Conservation (phyloP, 2,113 vertebrate species). For the Theropithecus gelada region DNA sequence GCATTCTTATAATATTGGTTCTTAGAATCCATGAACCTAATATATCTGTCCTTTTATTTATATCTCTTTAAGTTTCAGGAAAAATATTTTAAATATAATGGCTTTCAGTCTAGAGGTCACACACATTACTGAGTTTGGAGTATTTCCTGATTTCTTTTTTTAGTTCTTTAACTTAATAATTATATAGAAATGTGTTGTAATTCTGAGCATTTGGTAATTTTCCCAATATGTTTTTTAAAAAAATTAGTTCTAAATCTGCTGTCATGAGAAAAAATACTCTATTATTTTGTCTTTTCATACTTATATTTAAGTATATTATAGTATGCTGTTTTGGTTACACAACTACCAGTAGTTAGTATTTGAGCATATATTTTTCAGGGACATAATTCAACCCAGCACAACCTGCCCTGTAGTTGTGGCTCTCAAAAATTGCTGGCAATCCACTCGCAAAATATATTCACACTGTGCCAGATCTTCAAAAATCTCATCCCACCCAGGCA, state of each 20-base stretch:
- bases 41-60: not conserved
- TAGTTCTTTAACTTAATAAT: not conserved
- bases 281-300: not conserved
- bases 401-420: not conserved
- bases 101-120: not conserved
- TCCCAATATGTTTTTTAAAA: not conserved
- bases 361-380: not conserved
- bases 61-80: not conserved
- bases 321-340: not conserved
- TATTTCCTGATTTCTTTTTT: not conserved
- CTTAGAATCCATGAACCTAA: not conserved
- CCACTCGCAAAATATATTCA: not conserved
- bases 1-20: not conserved
- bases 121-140: not conserved
- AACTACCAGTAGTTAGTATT: not conserved
- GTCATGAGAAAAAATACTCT: not conserved
- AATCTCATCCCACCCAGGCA: not conserved
- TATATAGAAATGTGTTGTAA: not conserved
- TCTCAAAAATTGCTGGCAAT: not conserved
- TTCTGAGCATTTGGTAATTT: not conserved
- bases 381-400: not conserved
- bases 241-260: not conserved
- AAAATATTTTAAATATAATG: not conserved
- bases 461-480: not conserved
- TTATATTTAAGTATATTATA: not conserved